Evolutionary conservation across 2,888 invertebrate genomes (phyloP).

Genomic region (Corythucha ciliata): DNA sequence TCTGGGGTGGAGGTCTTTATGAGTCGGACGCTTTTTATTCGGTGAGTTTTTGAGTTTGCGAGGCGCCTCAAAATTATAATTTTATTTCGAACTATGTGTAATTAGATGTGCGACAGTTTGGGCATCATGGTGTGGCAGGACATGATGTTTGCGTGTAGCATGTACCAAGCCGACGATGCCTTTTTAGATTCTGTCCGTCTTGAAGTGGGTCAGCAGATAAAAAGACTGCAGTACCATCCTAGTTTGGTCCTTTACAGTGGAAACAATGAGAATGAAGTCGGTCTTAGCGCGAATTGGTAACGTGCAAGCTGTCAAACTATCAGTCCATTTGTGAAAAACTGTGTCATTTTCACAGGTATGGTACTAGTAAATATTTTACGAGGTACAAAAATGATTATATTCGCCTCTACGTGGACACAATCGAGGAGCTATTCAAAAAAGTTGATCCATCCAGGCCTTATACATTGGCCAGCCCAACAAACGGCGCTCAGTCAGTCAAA

Average conservation of each 20-base stretch:
- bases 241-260: slow-evolving; percentile 86
- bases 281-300: slow-evolving; percentile 71
- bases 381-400: slow-evolving; percentile 67
- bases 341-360: too few species aligned
- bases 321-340: too few species aligned
- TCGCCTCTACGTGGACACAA: slow-evolving; percentile 68
- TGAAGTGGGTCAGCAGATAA: slow-evolving; percentile 74
- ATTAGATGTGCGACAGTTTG: slow-evolving; percentile 68
- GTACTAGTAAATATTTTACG: slow-evolving; percentile 45
- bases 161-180: slow-evolving; percentile 70
- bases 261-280: slow-evolving; percentile 95
- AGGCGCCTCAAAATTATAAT: neutral
- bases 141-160: slow-evolving; percentile 90
- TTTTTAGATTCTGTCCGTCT: slow-evolving; percentile 63
- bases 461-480: slow-evolving; percentile 84
- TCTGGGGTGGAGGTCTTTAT: slow-evolving; percentile 98
- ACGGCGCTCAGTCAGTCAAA: slow-evolving; percentile 61
- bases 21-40: slow-evolving; percentile 85
- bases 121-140: slow-evolving; percentile 97
- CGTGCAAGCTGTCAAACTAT: slow-evolving; percentile 2
- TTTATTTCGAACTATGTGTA: neutral
- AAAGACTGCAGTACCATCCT: slow-evolving; percentile 74
- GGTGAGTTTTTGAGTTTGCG: slow-evolving; percentile 32
- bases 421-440: slow-evolving; percentile 54
- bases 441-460: slow-evolving; percentile 58